Evolutionary conservation across 2,888 invertebrate species (phyloP).

Genomic region (Diabrotica balteata): DNA sequence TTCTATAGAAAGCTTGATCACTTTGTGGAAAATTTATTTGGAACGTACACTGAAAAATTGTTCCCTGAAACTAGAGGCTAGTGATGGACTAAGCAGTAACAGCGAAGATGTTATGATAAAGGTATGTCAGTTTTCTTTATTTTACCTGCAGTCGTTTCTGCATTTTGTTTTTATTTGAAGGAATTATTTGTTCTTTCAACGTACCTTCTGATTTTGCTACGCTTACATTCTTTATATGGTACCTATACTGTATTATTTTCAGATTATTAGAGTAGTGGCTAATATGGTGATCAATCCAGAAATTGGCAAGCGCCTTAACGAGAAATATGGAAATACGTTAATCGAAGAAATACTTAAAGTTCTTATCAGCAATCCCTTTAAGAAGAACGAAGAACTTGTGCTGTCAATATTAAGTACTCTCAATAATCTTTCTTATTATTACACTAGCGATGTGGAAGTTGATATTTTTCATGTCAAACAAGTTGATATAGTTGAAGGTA

Average conservation of each 20-base stretch:
- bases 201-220: too few relatives aligned
- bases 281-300: constrained; percentile 82
- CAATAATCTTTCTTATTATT: constrained; percentile 85
- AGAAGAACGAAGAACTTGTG: constrained; percentile 75
- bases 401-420: constrained; percentile 81
- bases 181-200: too few relatives aligned
- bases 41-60: constrained; percentile 60
- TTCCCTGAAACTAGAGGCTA: constrained; percentile 55
- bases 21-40: constrained; percentile 63
- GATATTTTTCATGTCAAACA: constrained; percentile 62
- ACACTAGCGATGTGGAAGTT: constrained; percentile 60
- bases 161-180: too few relatives aligned
- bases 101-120: constrained; percentile 75
- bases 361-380: constrained; percentile 61
- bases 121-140: constrained; percentile 54
- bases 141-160: neutral
- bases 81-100: constrained; percentile 59
- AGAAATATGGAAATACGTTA: constrained; percentile 54
- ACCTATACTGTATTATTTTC: constrained; percentile 39
- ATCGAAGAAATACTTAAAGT: constrained; percentile 60
- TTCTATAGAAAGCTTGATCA: constrained; percentile 64
- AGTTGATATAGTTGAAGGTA: constrained; percentile 62
- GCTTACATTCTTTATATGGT: too few relatives aligned
- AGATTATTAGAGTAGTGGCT: constrained; percentile 83
- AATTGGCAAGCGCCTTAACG: constrained; percentile 73